These are phyloP conservation scores for Electrona antarctica DNA, from an alignment of 2,113 vertebrate genomes.

Conservation along the genomic window DNA sequence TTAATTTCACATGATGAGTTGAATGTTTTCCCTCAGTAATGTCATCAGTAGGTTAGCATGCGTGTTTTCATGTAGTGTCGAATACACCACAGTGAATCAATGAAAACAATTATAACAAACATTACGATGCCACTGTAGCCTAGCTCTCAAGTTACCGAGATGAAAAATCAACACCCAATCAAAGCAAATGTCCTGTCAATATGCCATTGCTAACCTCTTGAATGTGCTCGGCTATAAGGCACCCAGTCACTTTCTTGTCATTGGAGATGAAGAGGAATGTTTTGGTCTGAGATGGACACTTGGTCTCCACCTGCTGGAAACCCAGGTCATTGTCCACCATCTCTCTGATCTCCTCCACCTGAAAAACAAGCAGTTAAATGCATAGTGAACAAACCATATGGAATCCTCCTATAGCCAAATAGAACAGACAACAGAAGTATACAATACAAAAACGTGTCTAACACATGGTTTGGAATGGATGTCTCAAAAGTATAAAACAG, in stretches of 20 bases:
- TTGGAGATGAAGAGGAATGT: slow-evolving; percentile 98
- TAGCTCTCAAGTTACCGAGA: background rate
- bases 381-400: no score
- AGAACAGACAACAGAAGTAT: no score
- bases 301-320: slow-evolving; percentile 94
- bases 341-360: slow-evolving; percentile 99
- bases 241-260: slow-evolving; percentile 96
- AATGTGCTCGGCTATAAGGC: slow-evolving; percentile 98
- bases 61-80: no score
- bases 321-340: slow-evolving; percentile 99
- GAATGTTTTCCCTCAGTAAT: no score
- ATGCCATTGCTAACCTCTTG: slow-evolving; percentile 84
- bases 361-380: slow-evolving; percentile 3
- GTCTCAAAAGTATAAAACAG: no score
- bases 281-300: slow-evolving; percentile 95
- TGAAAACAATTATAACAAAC: background rate
- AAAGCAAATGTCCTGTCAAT: background rate
- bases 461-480: no score
- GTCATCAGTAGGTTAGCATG: no score
- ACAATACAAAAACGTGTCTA: no score
- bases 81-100: no score
- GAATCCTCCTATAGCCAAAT: no score
- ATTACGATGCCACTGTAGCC: background rate
- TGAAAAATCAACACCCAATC: background rate
- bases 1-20: no score